Percentiles rank a stretch among this genome's conserved stretches.
phyloP scores from a whole-genome alignment of 2,888 invertebrate species.

The Anthoptus insignis region DNA sequence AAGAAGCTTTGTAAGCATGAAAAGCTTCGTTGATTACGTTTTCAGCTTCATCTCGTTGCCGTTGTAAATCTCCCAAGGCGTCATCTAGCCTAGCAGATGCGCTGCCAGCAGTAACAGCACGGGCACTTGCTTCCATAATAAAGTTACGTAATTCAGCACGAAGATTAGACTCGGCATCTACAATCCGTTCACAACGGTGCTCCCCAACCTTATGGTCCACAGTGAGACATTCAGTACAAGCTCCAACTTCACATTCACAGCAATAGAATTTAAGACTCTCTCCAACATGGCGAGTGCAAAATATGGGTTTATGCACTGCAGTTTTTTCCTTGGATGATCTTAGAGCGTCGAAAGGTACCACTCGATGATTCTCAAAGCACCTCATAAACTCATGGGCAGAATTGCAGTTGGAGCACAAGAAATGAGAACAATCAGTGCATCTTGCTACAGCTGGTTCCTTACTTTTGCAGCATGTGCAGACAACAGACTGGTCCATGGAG shows the following conservation, averaged over 20 bases:
- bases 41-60: constrained; percentile 95
- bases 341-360: constrained; percentile 95
- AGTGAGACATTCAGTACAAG: constrained; percentile 95
- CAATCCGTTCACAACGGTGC: constrained; percentile 94
- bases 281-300: constrained; percentile 93
- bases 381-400: constrained; percentile 99
- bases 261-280: constrained; percentile 97
- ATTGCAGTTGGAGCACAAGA: constrained; percentile 97
- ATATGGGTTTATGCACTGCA: constrained; percentile 96
- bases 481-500: constrained; percentile 90
- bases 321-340: constrained; percentile 92
- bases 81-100: constrained; percentile 92
- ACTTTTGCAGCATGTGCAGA: constrained; percentile 98
- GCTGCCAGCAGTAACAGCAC: constrained; percentile 92
- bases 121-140: constrained; percentile 91
- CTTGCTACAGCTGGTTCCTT: constrained; percentile 98
- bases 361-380: constrained; percentile 98
- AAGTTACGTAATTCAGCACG: constrained; percentile 92
- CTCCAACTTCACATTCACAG: constrained; percentile 94
- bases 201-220: constrained; percentile 94
- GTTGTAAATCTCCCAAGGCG: constrained; percentile 94
- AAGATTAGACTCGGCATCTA: constrained; percentile 92
- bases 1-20: constrained; percentile 92
- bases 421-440: constrained; percentile 98
- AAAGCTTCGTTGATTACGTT: constrained; percentile 93